phyloP scores from a whole-genome alignment of 1,140 invertebrate genomes.

The Leptinotarsa undecemlineata region DNA sequence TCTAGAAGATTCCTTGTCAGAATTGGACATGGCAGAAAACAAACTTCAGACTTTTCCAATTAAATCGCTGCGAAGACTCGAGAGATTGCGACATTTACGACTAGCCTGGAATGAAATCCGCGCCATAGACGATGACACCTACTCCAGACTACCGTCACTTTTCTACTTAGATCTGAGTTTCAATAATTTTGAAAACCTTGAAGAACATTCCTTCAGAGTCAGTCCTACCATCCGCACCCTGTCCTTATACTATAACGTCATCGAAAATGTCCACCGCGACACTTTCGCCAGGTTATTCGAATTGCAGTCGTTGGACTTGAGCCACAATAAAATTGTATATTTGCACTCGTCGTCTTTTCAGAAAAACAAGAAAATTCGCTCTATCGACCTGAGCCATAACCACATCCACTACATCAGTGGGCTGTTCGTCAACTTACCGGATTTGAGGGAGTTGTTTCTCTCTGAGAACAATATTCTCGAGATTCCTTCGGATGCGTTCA shows the following conservation, averaged over 20 bases:
- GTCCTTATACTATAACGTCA: constrained; percentile 81
- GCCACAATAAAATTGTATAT: constrained; percentile 82
- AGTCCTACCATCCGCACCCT: constrained; percentile 79
- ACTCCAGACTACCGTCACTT: constrained; percentile 71
- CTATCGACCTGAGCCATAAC: constrained; percentile 86
- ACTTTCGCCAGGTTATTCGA: constrained; percentile 74
- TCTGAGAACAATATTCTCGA: constrained; percentile 89
- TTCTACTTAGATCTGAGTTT: constrained; percentile 82
- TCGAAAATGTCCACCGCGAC: constrained; percentile 75
- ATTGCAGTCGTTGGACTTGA: constrained; percentile 83
- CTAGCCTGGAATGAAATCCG: constrained; percentile 84
- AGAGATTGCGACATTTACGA: constrained; percentile 71
- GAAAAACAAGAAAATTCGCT: constrained; percentile 73
- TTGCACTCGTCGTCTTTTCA: constrained; percentile 74
- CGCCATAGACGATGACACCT: constrained; percentile 71
- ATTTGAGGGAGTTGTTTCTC: constrained; percentile 81
- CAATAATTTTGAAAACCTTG: constrained; percentile 78
- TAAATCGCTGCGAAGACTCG: constrained; percentile 73
- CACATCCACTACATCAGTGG: constrained; percentile 83
- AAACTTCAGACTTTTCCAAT: constrained; percentile 81
- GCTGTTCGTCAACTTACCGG: constrained; percentile 76
- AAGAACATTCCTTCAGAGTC: constrained; percentile 75
- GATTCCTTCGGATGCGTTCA: constrained; percentile 79
- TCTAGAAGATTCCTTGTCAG: constrained; percentile 75
- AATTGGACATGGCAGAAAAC: constrained; percentile 86